Evolutionary conservation across 2,113 vertebrate species (phyloP), one percentile per base, ranked within the genome.

Genomic region (Indri indri): DNA sequence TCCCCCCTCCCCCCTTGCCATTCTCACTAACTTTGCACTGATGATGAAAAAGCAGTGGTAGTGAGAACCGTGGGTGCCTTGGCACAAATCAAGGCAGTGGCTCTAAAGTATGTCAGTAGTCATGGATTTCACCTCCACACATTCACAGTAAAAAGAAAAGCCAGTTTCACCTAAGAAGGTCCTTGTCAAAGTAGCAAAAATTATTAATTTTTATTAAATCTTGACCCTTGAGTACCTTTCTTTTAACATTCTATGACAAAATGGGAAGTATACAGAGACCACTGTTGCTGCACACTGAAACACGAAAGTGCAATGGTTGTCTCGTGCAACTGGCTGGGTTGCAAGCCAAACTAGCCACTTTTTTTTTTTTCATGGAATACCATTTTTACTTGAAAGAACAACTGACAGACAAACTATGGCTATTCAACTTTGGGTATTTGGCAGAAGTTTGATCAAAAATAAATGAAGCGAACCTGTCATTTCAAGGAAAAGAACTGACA

Each of bases 381-480:
- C 14, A 13, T 8, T 25, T 68, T 94, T 59, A 66, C 68, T 79
- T 57, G 65, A 74, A 92, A 86, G 32, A 89, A 71, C 30, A 74
- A 42, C 23, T 90, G 61, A 54, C 65, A 89, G 45, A 68, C n/a
- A 66, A 65, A 95, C 70, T 91, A 71, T 66, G 57, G 40, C 65
- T 66, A 79, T 66, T 90, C 2, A 61, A 88, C 92, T 34, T 59
- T 84, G 22, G 54, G 70, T 80, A 30, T 68, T 91, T 3, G 18
- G 16, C 30, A 84, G 76, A 71, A 86, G 34, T n/a, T 89, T 84
- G 57, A 50, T 96, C n/a, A 81, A 80, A 91, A 97, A 63, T 23
- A 47, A 65, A 88, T 68, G 22, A 74, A 85, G 17, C 4, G 1
- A 70, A 63, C 8, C 13, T 81, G 40, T 82, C 17, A 50, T 54